These are phyloP conservation scores for Peromyscus aztecus DNA, from an alignment of 2,797 vertebrate genomes.

Conservation along the genomic window DNA sequence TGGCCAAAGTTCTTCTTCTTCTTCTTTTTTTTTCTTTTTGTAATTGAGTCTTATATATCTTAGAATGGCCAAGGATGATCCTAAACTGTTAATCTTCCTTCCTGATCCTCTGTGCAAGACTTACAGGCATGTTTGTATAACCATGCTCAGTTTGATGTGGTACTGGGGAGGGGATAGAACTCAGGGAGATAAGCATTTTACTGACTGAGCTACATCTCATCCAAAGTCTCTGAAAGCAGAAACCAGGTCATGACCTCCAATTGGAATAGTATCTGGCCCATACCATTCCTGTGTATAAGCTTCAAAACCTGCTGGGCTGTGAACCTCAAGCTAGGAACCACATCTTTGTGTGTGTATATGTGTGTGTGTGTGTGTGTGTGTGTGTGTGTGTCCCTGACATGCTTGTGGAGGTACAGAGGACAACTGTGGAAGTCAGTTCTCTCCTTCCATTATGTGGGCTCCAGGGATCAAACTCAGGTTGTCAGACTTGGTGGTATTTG, in stretches of 20 bases:
- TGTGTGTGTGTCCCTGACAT: background rate
- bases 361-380: background rate
- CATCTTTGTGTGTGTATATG: background rate
- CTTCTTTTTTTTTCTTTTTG: background rate
- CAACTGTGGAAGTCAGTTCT: background rate
- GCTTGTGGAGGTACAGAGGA: background rate
- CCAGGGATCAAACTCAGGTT: background rate
- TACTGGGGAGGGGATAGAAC: background rate
- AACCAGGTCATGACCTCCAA: constrained; percentile 8
- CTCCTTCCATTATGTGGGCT: background rate
- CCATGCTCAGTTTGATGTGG: background rate
- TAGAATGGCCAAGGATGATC: background rate
- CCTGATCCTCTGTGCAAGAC: background rate
- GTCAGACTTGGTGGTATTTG: background rate
- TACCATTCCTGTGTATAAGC: background rate
- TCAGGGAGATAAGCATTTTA: background rate
- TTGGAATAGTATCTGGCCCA: background rate
- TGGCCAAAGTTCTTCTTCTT: background rate
- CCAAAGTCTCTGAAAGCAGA: constrained; percentile 51
- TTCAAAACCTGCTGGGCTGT: background rate
- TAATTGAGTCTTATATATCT: background rate
- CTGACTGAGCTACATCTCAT: background rate
- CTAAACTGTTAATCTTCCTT: background rate
- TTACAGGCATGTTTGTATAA: background rate
- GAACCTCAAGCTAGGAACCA: background rate